Evolutionary conservation across 2,888 invertebrate genomes (phyloP), one percentile per base, ranked within the genome.

Genomic region (Cataglyphis cursor): DNA sequence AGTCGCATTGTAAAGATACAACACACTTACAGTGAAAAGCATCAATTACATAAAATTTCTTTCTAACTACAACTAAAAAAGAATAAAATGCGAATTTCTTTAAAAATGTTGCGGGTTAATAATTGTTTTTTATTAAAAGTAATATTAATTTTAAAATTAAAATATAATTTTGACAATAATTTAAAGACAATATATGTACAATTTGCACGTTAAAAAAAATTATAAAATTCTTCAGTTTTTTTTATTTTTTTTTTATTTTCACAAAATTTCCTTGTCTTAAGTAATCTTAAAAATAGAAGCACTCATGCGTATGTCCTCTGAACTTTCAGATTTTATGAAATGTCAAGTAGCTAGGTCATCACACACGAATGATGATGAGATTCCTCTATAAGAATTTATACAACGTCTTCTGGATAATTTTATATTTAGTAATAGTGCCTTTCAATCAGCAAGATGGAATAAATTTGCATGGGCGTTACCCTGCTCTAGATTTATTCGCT

Each of bases 291-390:
- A 51, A 75, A 24, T 15, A 76, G 15, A 70, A n/a, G 10, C 57
- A 51, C 28, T 70, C 72, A 57, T 59, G 31, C 8, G 28, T 72
- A 5, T 59, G 12, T 59, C 35, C 78, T 72, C 18, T 80, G 78
- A 80, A 80, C 78, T 72, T 80, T 80, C 18, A 80, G 44, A 72
- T 18, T 35, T 35, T 44, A 24, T 59, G 12, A 78, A 70, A 78
- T 80, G 78, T 78, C 70, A 78, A 54, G 59, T 65, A 74, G 62
- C 21, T 31, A 48, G 18, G 44, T 41, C n/a, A 8, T 48, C 59
- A 72, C 44, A 18, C 44, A 44, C 8, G 44, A 61, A 72, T 44
- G 59, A 78, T 21, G 21, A 70, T 59, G 15, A 41, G 35, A 78
- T 80, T 59, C 28, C 21, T 59, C 44, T 72, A 61, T 59, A 72